A percentile compares a stretch with the other conserved stretches of the same genome.
Conservation (phyloP, 2,888 invertebrate species). For the Euproctis similis region DNA sequence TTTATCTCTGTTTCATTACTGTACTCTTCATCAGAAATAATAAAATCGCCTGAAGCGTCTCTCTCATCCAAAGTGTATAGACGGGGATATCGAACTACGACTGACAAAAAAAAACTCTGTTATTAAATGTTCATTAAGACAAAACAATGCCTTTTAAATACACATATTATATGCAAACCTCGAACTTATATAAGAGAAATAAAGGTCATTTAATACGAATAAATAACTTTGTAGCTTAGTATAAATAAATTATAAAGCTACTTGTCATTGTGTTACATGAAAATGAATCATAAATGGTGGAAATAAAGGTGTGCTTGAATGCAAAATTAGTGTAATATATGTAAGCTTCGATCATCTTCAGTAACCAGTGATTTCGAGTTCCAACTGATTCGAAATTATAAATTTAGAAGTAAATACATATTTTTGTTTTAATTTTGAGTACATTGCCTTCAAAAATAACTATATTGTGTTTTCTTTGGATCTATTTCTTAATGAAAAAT, state of each 20-base stretch:
- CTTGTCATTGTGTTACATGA: conserved; percentile 5
- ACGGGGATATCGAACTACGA: conserved; percentile 39
- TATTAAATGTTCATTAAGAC: conserved; percentile 65
- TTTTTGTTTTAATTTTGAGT: not conserved
- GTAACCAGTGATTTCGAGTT: conserved; percentile 27
- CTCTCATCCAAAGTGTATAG: conserved; percentile 40
- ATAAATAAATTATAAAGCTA: conserved; percentile 9
- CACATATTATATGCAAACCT: not conserved
- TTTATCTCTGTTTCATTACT: conserved; percentile 5
- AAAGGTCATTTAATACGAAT: too few relatives aligned
- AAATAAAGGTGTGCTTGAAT: not conserved
- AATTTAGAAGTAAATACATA: conserved; percentile 19
- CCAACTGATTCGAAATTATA: conserved; percentile 30
- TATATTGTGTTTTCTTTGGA: too few relatives aligned
- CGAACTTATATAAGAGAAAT: too few relatives aligned
- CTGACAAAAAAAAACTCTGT: conserved; percentile 41
- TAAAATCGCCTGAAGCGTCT: conserved; percentile 48
- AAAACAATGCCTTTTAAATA: conserved; percentile 33
- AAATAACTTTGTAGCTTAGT: too few relatives aligned
- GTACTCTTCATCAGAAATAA: conserved; percentile 40
- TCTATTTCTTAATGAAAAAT: too few relatives aligned
- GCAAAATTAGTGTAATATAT: conserved; percentile 1
- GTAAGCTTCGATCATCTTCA: conserved; percentile 14
- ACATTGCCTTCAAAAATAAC: too few relatives aligned
- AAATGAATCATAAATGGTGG: conserved; percentile 5